Conservation (phyloP, 1,140 invertebrate species). For the Ptiloglossa arizonensis region DNA sequence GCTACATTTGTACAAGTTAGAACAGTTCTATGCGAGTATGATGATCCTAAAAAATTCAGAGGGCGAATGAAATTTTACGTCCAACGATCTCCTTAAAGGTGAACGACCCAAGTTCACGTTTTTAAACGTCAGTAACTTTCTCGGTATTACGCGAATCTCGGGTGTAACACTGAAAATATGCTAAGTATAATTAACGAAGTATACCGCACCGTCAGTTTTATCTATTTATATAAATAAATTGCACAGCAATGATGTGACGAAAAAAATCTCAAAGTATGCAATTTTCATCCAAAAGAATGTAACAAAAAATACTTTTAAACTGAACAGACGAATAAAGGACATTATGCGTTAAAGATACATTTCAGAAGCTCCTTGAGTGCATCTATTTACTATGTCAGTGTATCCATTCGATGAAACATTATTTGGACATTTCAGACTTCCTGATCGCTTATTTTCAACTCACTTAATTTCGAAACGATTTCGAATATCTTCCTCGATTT, state of each 20-base stretch:
- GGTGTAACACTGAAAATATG: background rate
- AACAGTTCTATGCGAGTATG: slow-evolving; percentile 20
- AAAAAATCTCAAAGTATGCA: background rate
- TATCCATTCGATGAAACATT: no score
- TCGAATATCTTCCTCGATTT: no score
- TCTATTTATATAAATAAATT: background rate
- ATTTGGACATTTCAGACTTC: no score
- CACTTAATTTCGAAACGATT: no score
- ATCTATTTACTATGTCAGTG: background rate
- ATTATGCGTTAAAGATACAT: no score
- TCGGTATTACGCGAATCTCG: background rate
- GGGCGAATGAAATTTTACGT: slow-evolving; percentile 3
- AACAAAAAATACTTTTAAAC: background rate
- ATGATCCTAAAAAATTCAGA: background rate
- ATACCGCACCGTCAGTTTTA: background rate
- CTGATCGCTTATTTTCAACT: no score
- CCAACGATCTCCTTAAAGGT: slow-evolving; percentile 24
- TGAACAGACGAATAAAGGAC: no score
- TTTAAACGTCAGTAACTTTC: background rate
- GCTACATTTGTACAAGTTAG: background rate
- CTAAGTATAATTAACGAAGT: background rate
- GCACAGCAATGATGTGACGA: background rate
- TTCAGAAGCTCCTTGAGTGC: no score
- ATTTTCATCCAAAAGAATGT: background rate
- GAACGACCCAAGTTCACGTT: slow-evolving; percentile 16